Evolutionary conservation across 2,797 vertebrate genomes (phyloP).

Genomic region (Oophaga sylvatica): DNA sequence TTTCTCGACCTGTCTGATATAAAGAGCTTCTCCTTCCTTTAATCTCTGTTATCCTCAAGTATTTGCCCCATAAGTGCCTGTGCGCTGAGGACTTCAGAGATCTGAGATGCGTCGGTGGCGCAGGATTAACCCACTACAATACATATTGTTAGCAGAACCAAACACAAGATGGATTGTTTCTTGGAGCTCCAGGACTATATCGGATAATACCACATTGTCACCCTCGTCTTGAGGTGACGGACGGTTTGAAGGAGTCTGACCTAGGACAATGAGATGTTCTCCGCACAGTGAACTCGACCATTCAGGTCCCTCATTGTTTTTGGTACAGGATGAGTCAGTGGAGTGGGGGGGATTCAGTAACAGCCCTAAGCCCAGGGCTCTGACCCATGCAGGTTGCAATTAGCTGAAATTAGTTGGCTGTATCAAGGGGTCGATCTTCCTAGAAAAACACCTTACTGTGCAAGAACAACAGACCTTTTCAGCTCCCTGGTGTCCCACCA

Average conservation of each 20-base stretch:
- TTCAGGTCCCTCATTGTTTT: constrained; percentile 27
- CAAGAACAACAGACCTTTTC: constrained; percentile 67
- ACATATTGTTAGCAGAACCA: constrained; percentile 6
- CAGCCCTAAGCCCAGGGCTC: constrained; percentile 66
- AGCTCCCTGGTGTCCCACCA: constrained; percentile 66
- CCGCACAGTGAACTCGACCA: neutral
- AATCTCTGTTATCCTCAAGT: neutral
- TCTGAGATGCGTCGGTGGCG: neutral
- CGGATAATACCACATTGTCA: neutral
- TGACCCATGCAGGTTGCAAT: constrained; percentile 80
- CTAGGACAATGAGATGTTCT: constrained; percentile 55
- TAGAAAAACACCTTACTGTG: constrained; percentile 70
- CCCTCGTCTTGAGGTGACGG: constrained; percentile 64
- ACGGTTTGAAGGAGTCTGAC: constrained; percentile 62
- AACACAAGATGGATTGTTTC: neutral
- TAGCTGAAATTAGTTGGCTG: constrained; percentile 80
- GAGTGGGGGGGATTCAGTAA: constrained; percentile 72
- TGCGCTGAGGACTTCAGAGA: neutral
- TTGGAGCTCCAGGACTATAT: neutral
- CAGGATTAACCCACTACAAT: neutral
- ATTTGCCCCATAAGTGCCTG: too few species aligned
- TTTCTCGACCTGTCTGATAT: neutral
- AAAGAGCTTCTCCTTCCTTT: neutral
- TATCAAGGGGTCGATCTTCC: constrained; percentile 67
- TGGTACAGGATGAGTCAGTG: constrained; percentile 45